Evolutionary conservation across 2,113 vertebrate genomes (phyloP), one percentile per base, ranked within the genome.

Genomic region (Lipophrys pholis): DNA sequence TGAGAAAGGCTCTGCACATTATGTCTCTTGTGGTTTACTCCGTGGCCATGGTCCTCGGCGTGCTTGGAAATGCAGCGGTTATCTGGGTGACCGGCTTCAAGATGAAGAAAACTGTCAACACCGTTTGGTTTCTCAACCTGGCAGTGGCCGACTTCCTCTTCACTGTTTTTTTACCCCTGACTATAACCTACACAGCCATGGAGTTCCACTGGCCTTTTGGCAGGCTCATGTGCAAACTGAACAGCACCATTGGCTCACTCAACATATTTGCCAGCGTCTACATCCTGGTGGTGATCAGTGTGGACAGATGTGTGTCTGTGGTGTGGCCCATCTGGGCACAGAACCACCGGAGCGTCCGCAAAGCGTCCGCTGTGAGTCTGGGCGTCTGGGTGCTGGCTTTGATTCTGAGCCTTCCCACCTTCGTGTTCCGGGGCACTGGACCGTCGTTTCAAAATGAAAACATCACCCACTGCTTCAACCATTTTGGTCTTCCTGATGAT

Each of bases 81-180:
- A 95, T 97, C 82, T 96, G 95, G 95, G 94, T 97, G 57, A 90
- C 90, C 0, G 95, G 95, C 7, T 96, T 95, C 84, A 92, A 91
- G 68, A 96, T 97, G 95, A 90, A 94, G 68, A 94, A 86, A 85
- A 95, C 94, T 0, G 95, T 96, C 1, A 96, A 94, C 82, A 96
- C 92, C 0, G 68, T 96, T 36, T 95, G 92, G 90, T 96, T 94
- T 74, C 91, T 96, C 75, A 95, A 95, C 83, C 84, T 97, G 5
- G 95, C 95, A 2, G 68, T 95, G 14, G 95, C 95, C 0, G 95
- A 97, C 87, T 95, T 97, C 61, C 91, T 94, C 30, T 95, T 97
- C 79, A 94, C 90, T 0, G 88, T 90, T 1, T 94, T 93, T 61
- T 81, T 97, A 15, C 95, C 95, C 0, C 87, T 97, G 35, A 89